Conservation (phyloP, 2,797 vertebrate species). For the Ctenosaura bakeri region DNA sequence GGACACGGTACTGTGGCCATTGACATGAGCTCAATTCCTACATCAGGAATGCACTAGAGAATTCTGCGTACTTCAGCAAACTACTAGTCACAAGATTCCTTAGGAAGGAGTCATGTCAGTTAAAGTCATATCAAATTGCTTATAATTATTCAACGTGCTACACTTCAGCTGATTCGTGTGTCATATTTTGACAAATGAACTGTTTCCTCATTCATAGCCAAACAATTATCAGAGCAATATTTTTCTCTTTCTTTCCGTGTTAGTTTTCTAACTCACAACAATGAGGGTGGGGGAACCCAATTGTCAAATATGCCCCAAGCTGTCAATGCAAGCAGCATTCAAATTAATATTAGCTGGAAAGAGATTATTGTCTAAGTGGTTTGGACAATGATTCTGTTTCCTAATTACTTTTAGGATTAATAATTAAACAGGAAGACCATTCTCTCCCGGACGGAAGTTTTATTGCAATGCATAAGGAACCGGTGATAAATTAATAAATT, state of each 20-base stretch:
- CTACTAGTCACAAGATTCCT: too few relatives aligned
- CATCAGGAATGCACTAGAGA: too few relatives aligned
- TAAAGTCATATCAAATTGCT: too few relatives aligned
- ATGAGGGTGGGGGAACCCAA: background rate
- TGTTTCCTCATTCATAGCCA: background rate
- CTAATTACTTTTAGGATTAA: constrained; percentile 77
- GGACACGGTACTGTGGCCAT: too few relatives aligned
- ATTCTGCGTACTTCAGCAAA: too few relatives aligned
- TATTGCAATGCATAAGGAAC: constrained; percentile 72
- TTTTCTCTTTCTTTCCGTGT: background rate
- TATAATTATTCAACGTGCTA: too few relatives aligned
- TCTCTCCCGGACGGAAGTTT: constrained; percentile 73
- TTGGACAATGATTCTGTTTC: constrained; percentile 69
- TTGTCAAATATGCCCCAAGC: constrained; percentile 28
- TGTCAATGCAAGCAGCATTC: constrained; percentile 43
- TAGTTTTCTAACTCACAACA: constrained; percentile 52
- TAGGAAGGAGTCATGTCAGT: too few relatives aligned
- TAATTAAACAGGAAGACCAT: constrained; percentile 71
- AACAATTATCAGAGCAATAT: background rate
- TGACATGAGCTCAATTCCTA: too few relatives aligned
- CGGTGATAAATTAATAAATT: constrained; percentile 80
- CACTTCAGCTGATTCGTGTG: background rate
- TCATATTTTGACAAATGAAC: background rate
- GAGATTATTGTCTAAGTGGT: constrained; percentile 46
- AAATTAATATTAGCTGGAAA: constrained; percentile 54